Evolutionary conservation across 2,113 vertebrate species (phyloP).

Genomic region (Pitta sordida): DNA sequence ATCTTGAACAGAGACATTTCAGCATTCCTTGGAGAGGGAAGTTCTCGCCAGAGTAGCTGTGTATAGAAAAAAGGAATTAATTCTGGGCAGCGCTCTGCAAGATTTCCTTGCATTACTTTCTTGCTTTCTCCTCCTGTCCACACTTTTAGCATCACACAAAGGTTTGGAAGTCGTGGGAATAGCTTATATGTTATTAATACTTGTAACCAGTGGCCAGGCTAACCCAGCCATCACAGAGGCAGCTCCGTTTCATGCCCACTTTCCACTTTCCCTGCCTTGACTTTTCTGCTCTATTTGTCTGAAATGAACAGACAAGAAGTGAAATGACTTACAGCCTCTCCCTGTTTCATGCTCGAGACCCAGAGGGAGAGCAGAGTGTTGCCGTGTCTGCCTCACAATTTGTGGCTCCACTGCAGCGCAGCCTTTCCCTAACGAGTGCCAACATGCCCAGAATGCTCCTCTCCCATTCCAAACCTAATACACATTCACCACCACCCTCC

Average conservation of each 20-base stretch:
- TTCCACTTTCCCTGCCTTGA: constrained; percentile 41
- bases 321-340: constrained; percentile 34
- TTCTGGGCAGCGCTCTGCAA: not conserved
- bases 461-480: not conserved
- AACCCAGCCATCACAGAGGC: not conserved
- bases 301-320: constrained; percentile 55
- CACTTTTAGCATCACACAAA: not conserved
- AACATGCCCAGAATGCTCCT: not conserved
- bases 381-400: not conserved
- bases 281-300: constrained; percentile 71
- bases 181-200: not conserved
- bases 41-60: not conserved
- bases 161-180: not conserved
- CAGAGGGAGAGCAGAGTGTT: not conserved
- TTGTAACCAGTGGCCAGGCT: not conserved
- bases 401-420: not conserved
- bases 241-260: constrained; percentile 56
- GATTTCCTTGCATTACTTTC: not conserved
- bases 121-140: not conserved
- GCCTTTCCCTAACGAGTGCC: not conserved
- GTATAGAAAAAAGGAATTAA: not conserved
- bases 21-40: not conserved
- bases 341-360: not conserved
- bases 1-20: not conserved
- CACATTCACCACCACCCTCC: not conserved